Evolutionary conservation across 2,888 invertebrate genomes (phyloP), one percentile per base, ranked within the genome.

Genomic region (Pocota personata): DNA sequence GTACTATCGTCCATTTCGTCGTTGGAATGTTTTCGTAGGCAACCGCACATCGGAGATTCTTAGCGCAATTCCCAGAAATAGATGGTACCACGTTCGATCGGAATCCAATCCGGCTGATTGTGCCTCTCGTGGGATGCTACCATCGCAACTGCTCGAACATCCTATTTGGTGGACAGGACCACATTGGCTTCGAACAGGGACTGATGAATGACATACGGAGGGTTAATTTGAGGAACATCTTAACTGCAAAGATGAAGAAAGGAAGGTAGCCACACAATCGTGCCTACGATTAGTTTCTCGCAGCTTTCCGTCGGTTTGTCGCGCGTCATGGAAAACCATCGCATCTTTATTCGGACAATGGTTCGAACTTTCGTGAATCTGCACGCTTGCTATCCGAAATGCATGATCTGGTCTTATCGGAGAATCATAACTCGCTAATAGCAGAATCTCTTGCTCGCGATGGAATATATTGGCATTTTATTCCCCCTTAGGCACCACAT

Each of bases 141-240:
- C 77, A 16, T 76, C 58, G 27, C n/a, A 62, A 6, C 24, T 87
- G 1, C 8, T 78, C 10, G 1, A 66, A 12, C 76, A 78, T 14
- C 10, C 52, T 0, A 30, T 88, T 8, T 87, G 88, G 87, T 87
- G 87, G 87, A 43, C 50, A 10, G 87, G 87, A 8, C 88, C 86
- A 0, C n/a, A 21, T 8, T 88, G 78, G 84, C 30, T 87, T 8
- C 6, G 21, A 10, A 3, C 30, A 16, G n/a, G 16, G 43, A 10
- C 14, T 8, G 14, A 30, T 2, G 14, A 64, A 19, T 66, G 50
- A 37, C 50, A 35, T n/a, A n/a, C n/a, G n/a, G n/a, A n/a, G n/a
- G n/a, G n/a, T n/a, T n/a, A n/a, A n/a, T n/a, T n/a, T n/a, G n/a
- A n/a, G n/a, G n/a, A n/a, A n/a, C n/a, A n/a, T n/a, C n/a, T n/a